Evolutionary conservation across 2,888 invertebrate species (phyloP).

Genomic region (Linnaemya tessellans): DNA sequence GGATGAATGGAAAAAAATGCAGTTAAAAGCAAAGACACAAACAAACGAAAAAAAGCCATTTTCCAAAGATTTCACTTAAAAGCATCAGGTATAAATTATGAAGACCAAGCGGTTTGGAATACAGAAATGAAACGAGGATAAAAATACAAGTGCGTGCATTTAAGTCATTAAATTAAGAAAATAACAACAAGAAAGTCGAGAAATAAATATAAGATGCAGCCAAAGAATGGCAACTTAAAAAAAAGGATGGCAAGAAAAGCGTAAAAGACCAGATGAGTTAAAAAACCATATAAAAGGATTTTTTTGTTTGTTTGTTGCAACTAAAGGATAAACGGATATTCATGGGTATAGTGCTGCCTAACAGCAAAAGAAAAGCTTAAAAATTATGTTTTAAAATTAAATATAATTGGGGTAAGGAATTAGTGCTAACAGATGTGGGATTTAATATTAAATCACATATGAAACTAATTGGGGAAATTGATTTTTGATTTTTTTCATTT

Average conservation of each 20-base stretch:
- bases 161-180: constrained; percentile 71
- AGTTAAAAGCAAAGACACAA: constrained; percentile 19
- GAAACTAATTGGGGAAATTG: not conserved
- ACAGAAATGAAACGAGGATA: constrained; percentile 53
- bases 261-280: constrained; percentile 36
- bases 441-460: constrained; percentile 1
- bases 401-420: not conserved
- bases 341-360: constrained; percentile 1
- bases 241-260: not conserved
- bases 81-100: constrained; percentile 60
- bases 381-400: not conserved
- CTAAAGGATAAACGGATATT: constrained; percentile 57
- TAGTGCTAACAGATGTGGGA: not conserved
- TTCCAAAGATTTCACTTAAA: constrained; percentile 53
- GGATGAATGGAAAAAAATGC: constrained; percentile 31
- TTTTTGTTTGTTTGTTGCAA: constrained; percentile 23
- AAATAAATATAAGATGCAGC: not conserved
- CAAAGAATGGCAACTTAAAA: constrained; percentile 4
- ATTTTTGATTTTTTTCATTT: constrained; percentile 11
- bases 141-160: constrained; percentile 71
- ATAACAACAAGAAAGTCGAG: constrained; percentile 31
- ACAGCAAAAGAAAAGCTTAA: constrained; percentile 12
- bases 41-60: constrained; percentile 12
- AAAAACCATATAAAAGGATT: constrained; percentile 44
- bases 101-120: constrained; percentile 36